Base-by-base conservation (phyloP, 1,140 invertebrate genomes). In the Caenorhabditis latens region DNA sequence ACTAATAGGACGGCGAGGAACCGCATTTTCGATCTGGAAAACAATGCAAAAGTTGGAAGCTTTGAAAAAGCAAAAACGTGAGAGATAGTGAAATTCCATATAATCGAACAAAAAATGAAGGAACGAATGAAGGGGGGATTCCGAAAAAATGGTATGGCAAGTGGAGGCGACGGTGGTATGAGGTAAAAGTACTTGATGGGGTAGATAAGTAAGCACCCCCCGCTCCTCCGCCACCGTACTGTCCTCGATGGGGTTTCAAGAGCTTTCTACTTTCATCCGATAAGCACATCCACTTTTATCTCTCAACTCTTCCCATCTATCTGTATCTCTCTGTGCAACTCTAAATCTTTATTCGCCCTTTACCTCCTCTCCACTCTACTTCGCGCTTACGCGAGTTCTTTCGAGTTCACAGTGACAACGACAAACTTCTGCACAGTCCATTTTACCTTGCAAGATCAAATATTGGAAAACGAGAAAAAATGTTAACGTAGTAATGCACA, bases 281-380 rank as follows among this genome's bases (percentile, higher is more conserved):
- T 79, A 79, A 79, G 71, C 71, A 79, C 71, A 79, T 79, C 71
- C 71, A 79, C 71, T 79, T 50, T 48, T 65, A 58, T 58, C 55
- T 61, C 32, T 84, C 50, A n/a, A 13, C 16, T 40, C 16, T 83
- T 24, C 32, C 71, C 8, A 67, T 40, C 42, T 83, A 11, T 40
- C 14, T 42, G 6, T 61, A 42, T 61, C 19, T 84, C 55, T 57
- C 21, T 48, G 13, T 19, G 16, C 50, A 24, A 21, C 19, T 16
- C 24, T 82, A 13, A 48, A 6, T 82, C 75, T 50, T 24, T 9
- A n/a, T 24, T 67, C 14, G 13, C n/a, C 65, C 65, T 13, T 75
- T 8, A 75, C 8, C 82, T 57, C 53, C 13, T 21, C 32, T n/a
- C 2, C 61, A 7, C 55, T 42, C 43, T 42, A 63, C 55, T 65